Base-by-base conservation (phyloP, 2,888 invertebrate species). In the Carcina quercana region DNA sequence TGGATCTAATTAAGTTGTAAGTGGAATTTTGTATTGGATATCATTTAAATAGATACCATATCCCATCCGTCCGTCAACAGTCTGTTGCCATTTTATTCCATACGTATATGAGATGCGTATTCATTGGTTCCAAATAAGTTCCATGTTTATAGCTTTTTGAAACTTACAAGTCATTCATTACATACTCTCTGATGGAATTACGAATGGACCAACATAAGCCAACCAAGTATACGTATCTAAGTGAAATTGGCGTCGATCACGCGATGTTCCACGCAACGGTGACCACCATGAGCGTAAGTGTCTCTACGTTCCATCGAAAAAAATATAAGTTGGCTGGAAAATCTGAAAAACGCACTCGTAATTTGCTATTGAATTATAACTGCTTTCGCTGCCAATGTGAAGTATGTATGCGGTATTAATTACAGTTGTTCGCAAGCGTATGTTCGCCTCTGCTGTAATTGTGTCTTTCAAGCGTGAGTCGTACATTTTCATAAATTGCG, bases 251-350 rank as follows among this genome's bases (percentile, higher is more conserved):
- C 62, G 46, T 39, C 32, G 25, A 42, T 42, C 79, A 78, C 72
- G 79, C 78, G 56, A 76, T 33, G 38, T 44, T 58, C 62, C 72
- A 78, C 73, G 79, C 74, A 66, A 74, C 66, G 56, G 28, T 62
- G 62, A 46, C 45, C 64, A 51, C 59, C 61, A 65, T 66, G 58
- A 69, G 62, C 63, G 62, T 56, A 69, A 69, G 68, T 65, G 67
- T 68, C 59, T 68, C 60, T 60, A 58, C 53, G 55, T 50, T 62
- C 45, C 45, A 58, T 55, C 48, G 42, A 56, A 64, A 68, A 65
- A 66, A 65, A 43, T 49, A 44, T 47, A 53, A 64, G 57, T 59
- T 52, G 54, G 71, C 61, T 73, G 65, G 71, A 72, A 74, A 74
- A 69, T 68, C 65, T 70, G 63, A 59, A 70, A 72, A 72, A 62